phyloP scores from a whole-genome alignment of 1,140 invertebrate species.

The Homalodisca vitripennis region DNA sequence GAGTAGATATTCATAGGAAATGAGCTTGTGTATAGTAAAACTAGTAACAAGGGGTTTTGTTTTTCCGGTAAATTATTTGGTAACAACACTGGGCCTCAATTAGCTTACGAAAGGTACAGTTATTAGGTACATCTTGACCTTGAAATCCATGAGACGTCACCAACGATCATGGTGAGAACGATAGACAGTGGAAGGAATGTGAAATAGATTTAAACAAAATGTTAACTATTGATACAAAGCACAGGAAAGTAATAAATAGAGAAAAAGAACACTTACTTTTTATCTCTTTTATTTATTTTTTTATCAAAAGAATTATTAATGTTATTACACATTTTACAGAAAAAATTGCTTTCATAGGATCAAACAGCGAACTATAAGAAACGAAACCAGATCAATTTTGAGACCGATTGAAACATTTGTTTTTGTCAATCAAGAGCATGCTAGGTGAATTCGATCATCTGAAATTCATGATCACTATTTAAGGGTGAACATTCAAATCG shows the following conservation, averaged over 20 bases:
- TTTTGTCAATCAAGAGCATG: too few species aligned
- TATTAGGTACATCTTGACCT: too few species aligned
- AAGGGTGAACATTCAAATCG: too few species aligned
- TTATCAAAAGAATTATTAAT: conserved; percentile 38
- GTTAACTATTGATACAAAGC: conserved; percentile 37
- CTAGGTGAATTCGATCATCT: too few species aligned
- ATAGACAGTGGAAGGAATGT: conserved; percentile 33
- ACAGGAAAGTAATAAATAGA: conserved; percentile 32
- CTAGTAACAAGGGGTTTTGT: conserved; percentile 35
- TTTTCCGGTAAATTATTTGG: conserved; percentile 40
- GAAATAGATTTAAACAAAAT: conserved; percentile 30
- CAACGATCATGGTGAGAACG: conserved; percentile 33
- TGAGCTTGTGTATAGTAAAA: conserved; percentile 38
- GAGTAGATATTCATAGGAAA: conserved; percentile 32
- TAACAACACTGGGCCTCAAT: conserved; percentile 29
- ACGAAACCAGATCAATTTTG: conserved; percentile 43
- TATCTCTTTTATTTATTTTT: too few species aligned
- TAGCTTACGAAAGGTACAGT: conserved; percentile 32
- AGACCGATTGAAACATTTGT: conserved; percentile 41
- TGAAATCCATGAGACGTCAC: conserved; percentile 35
- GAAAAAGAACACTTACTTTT: conserved; percentile 39
- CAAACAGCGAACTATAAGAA: conserved; percentile 35
- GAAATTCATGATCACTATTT: too few species aligned
- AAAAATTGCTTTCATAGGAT: conserved; percentile 40
- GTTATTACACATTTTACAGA: too few species aligned